Evolutionary conservation across 2,888 invertebrate genomes (phyloP), one percentile per base, ranked within the genome.

Genomic region (Aleiodes leptofemur): DNA sequence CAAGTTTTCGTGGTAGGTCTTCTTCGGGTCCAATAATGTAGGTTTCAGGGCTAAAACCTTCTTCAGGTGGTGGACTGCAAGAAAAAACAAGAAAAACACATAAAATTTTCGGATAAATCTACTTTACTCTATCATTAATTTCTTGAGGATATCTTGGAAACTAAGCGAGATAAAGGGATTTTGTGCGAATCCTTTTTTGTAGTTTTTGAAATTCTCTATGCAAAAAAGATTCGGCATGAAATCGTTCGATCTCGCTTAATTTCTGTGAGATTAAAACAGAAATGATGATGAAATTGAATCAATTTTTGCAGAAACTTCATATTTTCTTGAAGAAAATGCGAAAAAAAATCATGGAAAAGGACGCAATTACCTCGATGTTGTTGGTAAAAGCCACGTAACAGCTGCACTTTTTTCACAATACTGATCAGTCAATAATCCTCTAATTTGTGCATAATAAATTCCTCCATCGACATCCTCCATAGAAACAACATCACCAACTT

Each of bases 381-480:
- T 97, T 0, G 98, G 98, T 72, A 98, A 90, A 0, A 98, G 91
- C 98, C 98, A 98, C 0, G 97, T 96, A 13, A 98, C 91, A 1
- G 95, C 96, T 0, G 97, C 97, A 88, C 97, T 97, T 90, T 97
- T 97, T 87, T 97, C 96, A 83, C 97, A 96, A 88, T 96, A 98
- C 87, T 97, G 96, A 88, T 98, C 98, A 0, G 96, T 95, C 76
- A 98, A 91, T 72, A 98, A 93, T 0, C 97, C 97, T 72, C 96
- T 92, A 73, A 98, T 94, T 90, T 98, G 97, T 6, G 97, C 97
- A 86, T 97, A 98, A 90, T 94, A 98, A 34, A 94, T 92, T 78
- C 93, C 94, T 70, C 95, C 94, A 4, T 94, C 94, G 51, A 92
- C 90, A 85, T 97, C 97, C 74, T 93, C 91, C 89, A 97, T 91